Percentiles rank a stretch among this genome's conserved stretches.
These are phyloP conservation scores for Drosophila tristis DNA, from an alignment of 1,140 invertebrate species.

Conservation along the genomic window DNA sequence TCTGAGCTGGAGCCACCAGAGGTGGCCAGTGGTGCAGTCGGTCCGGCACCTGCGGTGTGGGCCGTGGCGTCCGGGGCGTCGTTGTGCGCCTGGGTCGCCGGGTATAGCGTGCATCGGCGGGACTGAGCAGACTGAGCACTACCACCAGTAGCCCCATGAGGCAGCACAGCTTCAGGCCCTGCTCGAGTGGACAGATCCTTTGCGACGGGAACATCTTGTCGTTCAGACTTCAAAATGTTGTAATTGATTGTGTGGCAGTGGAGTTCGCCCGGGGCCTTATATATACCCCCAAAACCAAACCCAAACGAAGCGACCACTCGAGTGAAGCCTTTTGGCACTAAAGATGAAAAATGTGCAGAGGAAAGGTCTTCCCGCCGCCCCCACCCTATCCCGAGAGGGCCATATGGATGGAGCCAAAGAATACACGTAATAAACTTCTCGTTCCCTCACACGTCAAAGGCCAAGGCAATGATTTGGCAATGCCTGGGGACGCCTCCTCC, in stretches of 20 bases:
- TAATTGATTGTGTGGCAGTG: conserved; percentile 64
- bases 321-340: conserved; percentile 45
- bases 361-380: not conserved
- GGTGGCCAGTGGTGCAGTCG: conserved; percentile 57
- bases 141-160: conserved; percentile 4
- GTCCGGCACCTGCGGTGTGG: conserved; percentile 16
- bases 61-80: conserved; percentile 21
- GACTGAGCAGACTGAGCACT: conserved; percentile 1
- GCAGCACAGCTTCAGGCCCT: not conserved
- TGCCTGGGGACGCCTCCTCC: not conserved
- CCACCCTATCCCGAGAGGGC: not conserved
- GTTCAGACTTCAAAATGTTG: conserved; percentile 29
- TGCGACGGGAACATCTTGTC: not conserved
- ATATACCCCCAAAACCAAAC: conserved; percentile 29
- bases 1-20: conserved; percentile 38
- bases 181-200: not conserved
- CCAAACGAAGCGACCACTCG: conserved; percentile 18
- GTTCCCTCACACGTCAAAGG: conserved; percentile 37
- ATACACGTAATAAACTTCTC: conserved; percentile 46
- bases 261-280: conserved; percentile 43
- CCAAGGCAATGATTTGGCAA: conserved; percentile 60
- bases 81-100: conserved; percentile 42
- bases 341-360: conserved; percentile 46
- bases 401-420: conserved; percentile 31
- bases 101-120: conserved; percentile 41